Percentiles rank a stretch among this genome's conserved stretches.
phyloP scores from a whole-genome alignment of 2,797 vertebrate genomes.

The Nothura maculosa region DNA sequence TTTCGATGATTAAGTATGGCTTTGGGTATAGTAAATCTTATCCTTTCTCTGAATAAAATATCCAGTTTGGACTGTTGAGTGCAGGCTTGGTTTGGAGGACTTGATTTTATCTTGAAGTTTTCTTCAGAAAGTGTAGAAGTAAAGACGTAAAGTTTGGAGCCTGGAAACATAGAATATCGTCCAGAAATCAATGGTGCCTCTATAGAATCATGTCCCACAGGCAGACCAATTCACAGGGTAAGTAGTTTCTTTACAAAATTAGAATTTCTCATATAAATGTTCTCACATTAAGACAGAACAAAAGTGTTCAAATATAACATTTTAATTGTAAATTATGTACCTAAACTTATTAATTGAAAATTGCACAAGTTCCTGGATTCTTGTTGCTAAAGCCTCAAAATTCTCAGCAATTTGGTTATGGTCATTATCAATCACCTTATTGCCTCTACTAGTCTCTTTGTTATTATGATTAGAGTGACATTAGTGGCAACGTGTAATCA shows the following conservation, averaged over 20 bases:
- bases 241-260: not conserved
- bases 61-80: not conserved
- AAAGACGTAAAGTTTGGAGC: not conserved
- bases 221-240: not conserved
- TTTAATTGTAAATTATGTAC: not conserved
- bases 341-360: not conserved
- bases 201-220: not conserved
- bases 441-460: no score
- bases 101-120: not conserved
- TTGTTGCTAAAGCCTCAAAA: not conserved
- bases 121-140: not conserved
- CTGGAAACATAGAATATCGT: no score
- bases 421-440: not conserved
- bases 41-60: not conserved
- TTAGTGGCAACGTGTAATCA: not conserved
- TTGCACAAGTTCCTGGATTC: not conserved
- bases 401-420: not conserved
- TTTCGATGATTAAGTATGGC: not conserved
- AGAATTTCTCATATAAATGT: not conserved
- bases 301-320: not conserved
- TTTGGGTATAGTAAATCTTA: not conserved
- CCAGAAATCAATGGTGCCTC: not conserved
- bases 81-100: not conserved
- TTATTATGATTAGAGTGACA: not conserved
- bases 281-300: not conserved